phyloP scores from a whole-genome alignment of 1,140 invertebrate genomes.

The Plodia interpunctella region DNA sequence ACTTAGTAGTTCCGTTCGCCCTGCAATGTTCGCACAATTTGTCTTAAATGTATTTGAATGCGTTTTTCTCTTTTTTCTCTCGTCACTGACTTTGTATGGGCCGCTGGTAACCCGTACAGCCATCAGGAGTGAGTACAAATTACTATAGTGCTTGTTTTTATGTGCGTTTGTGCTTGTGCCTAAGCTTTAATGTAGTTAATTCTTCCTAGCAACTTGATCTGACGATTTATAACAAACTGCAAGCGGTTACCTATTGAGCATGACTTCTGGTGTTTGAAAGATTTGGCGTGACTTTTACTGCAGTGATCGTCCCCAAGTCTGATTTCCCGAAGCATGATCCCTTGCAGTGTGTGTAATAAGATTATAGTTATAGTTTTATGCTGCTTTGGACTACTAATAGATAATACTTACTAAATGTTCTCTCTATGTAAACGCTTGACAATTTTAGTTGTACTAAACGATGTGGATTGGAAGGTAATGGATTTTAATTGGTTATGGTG shows the following conservation, averaged over 20 bases:
- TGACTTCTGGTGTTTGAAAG: constrained; percentile 39
- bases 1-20: constrained; percentile 76
- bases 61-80: constrained; percentile 78
- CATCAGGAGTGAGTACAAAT: constrained; percentile 77
- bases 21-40: constrained; percentile 77
- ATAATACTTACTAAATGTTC: constrained; percentile 66
- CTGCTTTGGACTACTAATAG: constrained; percentile 60
- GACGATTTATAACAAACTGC: constrained; percentile 62
- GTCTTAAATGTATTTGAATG: constrained; percentile 78
- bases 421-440: constrained; percentile 71
- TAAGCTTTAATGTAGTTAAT: constrained; percentile 59
- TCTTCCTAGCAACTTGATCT: constrained; percentile 62
- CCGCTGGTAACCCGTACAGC: constrained; percentile 78
- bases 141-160: constrained; percentile 73
- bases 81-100: constrained; percentile 78
- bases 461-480: constrained; percentile 75
- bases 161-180: constrained; percentile 76
- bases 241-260: constrained; percentile 52
- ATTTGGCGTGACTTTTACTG: constrained; percentile 46
- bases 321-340: constrained; percentile 47
- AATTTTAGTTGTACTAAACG: constrained; percentile 67
- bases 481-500: constrained; percentile 71
- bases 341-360: constrained; percentile 66
- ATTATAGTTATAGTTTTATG: constrained; percentile 49
- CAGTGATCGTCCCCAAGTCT: constrained; percentile 40